Evolutionary conservation across 2,888 invertebrate species (phyloP).

Genomic region (Scaptodrosophila latifasciaeformis): DNA sequence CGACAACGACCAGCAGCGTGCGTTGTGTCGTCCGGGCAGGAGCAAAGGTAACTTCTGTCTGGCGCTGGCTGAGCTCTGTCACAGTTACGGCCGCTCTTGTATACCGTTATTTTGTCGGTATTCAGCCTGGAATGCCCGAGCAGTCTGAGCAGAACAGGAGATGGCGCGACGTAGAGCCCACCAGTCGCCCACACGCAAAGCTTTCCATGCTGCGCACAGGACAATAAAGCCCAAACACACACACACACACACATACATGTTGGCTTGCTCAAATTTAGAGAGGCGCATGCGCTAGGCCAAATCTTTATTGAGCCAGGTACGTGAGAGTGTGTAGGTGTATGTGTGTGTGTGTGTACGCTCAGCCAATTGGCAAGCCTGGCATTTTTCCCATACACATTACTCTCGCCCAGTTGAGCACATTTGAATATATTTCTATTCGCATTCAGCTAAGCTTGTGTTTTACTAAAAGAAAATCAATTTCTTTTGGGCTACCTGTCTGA

Average conservation of each 20-base stretch:
- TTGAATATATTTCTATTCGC: constrained; percentile 59
- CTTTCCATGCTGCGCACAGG: constrained; percentile 49
- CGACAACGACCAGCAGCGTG: constrained; percentile 65
- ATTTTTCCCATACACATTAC: constrained; percentile 65
- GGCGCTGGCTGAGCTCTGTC: constrained; percentile 45
- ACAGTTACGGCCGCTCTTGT: constrained; percentile 43
- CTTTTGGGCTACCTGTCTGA: constrained; percentile 40
- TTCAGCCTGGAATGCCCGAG: constrained; percentile 62
- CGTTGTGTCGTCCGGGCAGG: constrained; percentile 75
- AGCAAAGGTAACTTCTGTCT: constrained; percentile 76
- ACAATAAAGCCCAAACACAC: constrained; percentile 34
- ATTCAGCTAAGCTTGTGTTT: constrained; percentile 22
- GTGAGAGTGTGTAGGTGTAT: too few relatives aligned
- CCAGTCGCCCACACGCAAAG: constrained; percentile 14
- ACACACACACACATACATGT: background rate
- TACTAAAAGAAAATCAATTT: constrained; percentile 59
- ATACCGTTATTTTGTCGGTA: constrained; percentile 58
- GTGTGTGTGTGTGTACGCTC: constrained; percentile 25
- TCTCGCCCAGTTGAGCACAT: constrained; percentile 61
- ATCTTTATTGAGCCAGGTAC: too few relatives aligned
- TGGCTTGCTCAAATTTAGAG: background rate
- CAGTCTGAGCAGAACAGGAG: background rate
- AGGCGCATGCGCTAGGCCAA: constrained; percentile 39
- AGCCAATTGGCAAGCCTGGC: constrained; percentile 53
- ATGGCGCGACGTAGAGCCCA: background rate